Conservation (phyloP, 2,888 invertebrate species). For the Ferrisia virgata region DNA sequence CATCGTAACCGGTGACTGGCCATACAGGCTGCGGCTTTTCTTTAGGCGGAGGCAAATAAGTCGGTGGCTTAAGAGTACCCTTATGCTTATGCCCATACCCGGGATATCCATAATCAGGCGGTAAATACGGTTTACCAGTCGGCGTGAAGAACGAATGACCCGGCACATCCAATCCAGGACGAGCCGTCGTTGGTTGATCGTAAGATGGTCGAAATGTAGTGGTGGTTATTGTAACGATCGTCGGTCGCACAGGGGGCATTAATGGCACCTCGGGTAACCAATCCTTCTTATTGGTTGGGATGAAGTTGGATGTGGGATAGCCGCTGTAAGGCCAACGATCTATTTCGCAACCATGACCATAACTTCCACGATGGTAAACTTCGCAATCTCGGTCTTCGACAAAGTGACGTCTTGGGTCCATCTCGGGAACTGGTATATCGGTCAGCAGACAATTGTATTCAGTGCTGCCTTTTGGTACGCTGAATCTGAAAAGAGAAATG, state of each 20-base stretch:
- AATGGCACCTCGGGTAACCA: slow-evolving; percentile 18
- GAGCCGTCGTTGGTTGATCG: not conserved
- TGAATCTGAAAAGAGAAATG: not conserved
- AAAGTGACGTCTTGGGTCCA: slow-evolving; percentile 61
- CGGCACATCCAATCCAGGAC: not conserved
- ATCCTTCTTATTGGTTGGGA: slow-evolving; percentile 40
- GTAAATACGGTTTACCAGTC: slow-evolving; percentile 33
- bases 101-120: not conserved
- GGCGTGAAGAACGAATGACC: slow-evolving; percentile 23
- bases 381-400: slow-evolving; percentile 67
- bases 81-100: not conserved
- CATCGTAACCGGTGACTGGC: slow-evolving; percentile 10
- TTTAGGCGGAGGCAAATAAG: not conserved
- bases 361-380: slow-evolving; percentile 76
- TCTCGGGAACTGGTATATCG: slow-evolving; percentile 67
- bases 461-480: not conserved
- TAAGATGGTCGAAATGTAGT: slow-evolving; percentile 29
- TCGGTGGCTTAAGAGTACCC: not conserved
- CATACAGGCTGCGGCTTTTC: slow-evolving; percentile 25
- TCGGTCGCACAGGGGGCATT: slow-evolving; percentile 34
- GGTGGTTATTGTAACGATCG: slow-evolving; percentile 40
- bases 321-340: slow-evolving; percentile 53
- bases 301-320: slow-evolving; percentile 10
- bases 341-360: slow-evolving; percentile 76
- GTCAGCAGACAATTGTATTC: slow-evolving; percentile 73